Evolutionary conservation across 2,888 invertebrate species (phyloP), one percentile per base, ranked within the genome.

Genomic region (Rhingia rostrata): DNA sequence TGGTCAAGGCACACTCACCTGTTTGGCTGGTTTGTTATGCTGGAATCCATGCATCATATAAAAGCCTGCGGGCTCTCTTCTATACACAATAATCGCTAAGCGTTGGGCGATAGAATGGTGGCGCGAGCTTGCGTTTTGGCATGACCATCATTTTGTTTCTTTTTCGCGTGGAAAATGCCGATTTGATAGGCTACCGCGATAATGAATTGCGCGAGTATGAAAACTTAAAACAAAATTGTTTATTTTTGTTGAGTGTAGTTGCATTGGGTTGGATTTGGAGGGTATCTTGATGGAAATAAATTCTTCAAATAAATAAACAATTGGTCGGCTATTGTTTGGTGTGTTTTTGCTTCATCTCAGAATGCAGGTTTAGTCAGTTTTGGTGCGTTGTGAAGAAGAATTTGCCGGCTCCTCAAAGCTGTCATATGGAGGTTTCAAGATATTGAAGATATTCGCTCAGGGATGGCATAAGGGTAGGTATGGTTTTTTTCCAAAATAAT

Each of bases 131-230:
- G 61, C 63, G 56, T 74, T 64, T 56, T 63, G 47, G 7, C 30
- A 43, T 12, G 22, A 63, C 30, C 67, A 67, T 73, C 73, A 63
- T 73, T 73, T 83, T 45, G 22, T 72, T 79, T 81, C 51, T 60
- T 70, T 80, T 80, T 84, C 70, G 79, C 74, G 74, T 84, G 74
- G 84, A 80, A 80, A 84, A 84, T 84, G 80, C 80, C 74, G 64
- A 84, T 84, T 84, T 84, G 84, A 84, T 84, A 80, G 84, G 84
- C 84, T 84, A 80, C 80, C 66, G 80, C 60, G 75, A 80, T 80
- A 84, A 84, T 80, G 84, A 84, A 80, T 84, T 74, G 70, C 70
- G 64, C 49, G 77, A 77, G 80, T 66, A 75, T 70, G 70, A 84
- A 69, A 58, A 63, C 39, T 61, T 61, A 54, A 14, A 43, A 41